These are phyloP conservation scores for Coleophora deauratella DNA, from an alignment of 2,888 invertebrate genomes.

Conservation along the genomic window DNA sequence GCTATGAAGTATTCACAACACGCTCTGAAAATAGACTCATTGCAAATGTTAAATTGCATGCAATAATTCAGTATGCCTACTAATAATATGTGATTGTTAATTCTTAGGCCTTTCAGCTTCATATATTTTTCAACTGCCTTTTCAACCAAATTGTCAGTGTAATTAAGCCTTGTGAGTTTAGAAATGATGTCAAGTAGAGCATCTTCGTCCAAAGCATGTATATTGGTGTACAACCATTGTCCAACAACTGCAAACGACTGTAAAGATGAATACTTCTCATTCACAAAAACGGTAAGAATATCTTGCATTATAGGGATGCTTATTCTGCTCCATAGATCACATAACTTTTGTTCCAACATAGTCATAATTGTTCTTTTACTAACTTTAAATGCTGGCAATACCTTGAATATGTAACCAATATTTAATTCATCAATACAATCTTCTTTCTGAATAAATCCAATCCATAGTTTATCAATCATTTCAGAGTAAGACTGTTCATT, in stretches of 20 bases:
- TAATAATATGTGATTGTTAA: slow-evolving; percentile 71
- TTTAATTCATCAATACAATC: slow-evolving; percentile 72
- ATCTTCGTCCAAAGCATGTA: slow-evolving; percentile 75
- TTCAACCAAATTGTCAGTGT: slow-evolving; percentile 71
- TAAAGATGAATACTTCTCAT: slow-evolving; percentile 51
- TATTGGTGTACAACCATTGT: slow-evolving; percentile 76
- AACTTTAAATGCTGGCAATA: slow-evolving; percentile 71
- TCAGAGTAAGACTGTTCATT: slow-evolving; percentile 59
- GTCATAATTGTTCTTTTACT: slow-evolving; percentile 74
- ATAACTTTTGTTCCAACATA: slow-evolving; percentile 74
- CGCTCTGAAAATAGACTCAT: slow-evolving; percentile 70
- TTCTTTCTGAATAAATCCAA: slow-evolving; percentile 75
- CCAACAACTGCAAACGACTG: slow-evolving; percentile 53
- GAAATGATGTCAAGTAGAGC: slow-evolving; percentile 69
- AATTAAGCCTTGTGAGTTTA: slow-evolving; percentile 69
- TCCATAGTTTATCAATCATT: slow-evolving; percentile 78
- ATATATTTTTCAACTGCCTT: slow-evolving; percentile 76
- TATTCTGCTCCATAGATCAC: slow-evolving; percentile 72
- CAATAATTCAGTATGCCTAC: slow-evolving; percentile 77
- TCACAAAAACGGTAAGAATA: slow-evolving; percentile 55
- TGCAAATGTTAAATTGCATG: slow-evolving; percentile 72
- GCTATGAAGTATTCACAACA: slow-evolving; percentile 73
- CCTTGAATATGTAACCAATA: slow-evolving; percentile 70
- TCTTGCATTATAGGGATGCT: slow-evolving; percentile 57
- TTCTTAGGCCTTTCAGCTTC: slow-evolving; percentile 61